These are phyloP conservation scores for Deilephila porcellus DNA, from an alignment of 2,888 invertebrate genomes.

Conservation along the genomic window DNA sequence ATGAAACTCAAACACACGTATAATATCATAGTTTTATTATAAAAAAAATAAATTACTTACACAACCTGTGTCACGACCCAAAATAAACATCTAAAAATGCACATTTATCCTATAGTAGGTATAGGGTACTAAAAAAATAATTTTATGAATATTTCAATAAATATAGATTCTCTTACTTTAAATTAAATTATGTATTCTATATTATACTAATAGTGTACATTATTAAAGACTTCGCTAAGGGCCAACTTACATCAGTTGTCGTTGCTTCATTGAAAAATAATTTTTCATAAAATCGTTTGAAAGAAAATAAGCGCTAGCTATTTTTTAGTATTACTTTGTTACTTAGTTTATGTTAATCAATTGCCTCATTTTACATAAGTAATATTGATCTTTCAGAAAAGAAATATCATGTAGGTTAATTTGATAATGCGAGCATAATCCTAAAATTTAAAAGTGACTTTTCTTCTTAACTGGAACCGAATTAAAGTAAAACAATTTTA, in stretches of 20 bases:
- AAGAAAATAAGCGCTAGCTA: no score
- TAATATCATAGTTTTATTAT: background rate
- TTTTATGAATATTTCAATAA: no score
- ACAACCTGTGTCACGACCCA: background rate
- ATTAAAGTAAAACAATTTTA: slow-evolving; percentile 30
- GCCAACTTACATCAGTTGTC: background rate
- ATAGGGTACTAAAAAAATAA: no score
- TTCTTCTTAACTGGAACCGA: background rate
- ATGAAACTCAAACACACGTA: no score
- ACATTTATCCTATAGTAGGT: background rate
- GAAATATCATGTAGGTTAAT: background rate
- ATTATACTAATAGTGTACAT: slow-evolving; percentile 7
- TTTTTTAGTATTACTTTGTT: background rate
- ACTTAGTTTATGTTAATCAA: no score
- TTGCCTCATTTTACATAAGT: no score
- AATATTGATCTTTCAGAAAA: no score
- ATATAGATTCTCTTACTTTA: background rate
- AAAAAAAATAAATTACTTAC: background rate
- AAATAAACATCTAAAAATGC: background rate
- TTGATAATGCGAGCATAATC: background rate
- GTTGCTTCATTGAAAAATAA: no score
- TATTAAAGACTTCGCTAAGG: background rate
- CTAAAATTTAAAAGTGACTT: background rate
- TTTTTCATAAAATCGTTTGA: no score
- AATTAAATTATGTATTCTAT: background rate